Base-by-base conservation (phyloP, 2,797 vertebrate species). In the Gephyroberyx darwinii region DNA sequence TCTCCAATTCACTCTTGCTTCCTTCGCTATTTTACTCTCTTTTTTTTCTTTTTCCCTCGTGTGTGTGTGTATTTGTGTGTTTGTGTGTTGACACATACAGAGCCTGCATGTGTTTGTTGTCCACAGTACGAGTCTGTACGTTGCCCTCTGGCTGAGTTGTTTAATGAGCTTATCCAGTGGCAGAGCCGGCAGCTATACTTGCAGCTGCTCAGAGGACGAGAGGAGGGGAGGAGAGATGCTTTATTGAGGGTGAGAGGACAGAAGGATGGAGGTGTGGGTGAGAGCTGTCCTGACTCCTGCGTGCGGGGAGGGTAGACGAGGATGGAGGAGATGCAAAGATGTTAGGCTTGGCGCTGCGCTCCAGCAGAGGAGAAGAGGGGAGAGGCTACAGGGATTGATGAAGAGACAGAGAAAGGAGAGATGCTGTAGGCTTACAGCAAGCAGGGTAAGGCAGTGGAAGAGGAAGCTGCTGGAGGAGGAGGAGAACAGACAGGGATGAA, bases 121-220 rank as follows among this genome's bases (percentile, higher is more conserved):
- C 52, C 67, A 47, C 50, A 60, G 48, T 26, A 26, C 26, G 72
- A 51, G 51, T 75, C 58, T 53, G 66, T 14, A 33, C 58, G 59
- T 69, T 74, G 65, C 70, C 76, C 65, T 71, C 26, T 77, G 79
- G 66, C 70, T 61, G 74, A 76, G 70, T 65, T 75, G 75, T 82
- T 84, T 80, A 65, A 84, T 76, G 69, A 84, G 55, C 13, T 84
- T 80, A 80, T 81, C 75, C 65, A 64, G 62, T 60, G 60, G 77
- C 69, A 56, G 37, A 64, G 31, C 57, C 78, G 65, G 55, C 73
- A 68, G 80, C 71, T 69, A 30, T 59, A 50, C 70, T 80, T 70
- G 51, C 65, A 73, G 62, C 67, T 82, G 63, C 69, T 65, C 50
- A 26, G 12, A 26, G 56, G 12, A 39, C 7, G 37, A 39, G 39